These are phyloP conservation scores for Hirtodrosophila confusa DNA, from an alignment of 2,888 invertebrate genomes.

Conservation along the genomic window DNA sequence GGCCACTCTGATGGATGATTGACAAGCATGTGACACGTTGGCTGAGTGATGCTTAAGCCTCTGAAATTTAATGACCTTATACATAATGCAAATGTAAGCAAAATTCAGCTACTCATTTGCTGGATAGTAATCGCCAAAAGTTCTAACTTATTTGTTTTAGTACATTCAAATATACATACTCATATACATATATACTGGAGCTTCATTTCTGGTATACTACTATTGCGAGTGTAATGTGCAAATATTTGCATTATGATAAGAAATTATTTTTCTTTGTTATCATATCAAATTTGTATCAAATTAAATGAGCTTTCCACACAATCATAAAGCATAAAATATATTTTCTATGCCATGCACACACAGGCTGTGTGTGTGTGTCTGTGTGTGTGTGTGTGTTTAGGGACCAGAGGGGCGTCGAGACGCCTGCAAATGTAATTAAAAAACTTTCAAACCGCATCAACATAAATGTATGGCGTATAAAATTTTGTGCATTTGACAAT, in stretches of 20 bases:
- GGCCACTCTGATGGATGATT: conserved; percentile 52
- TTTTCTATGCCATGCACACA: conserved; percentile 13
- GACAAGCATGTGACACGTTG: conserved; percentile 57
- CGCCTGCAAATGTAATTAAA: conserved; percentile 74
- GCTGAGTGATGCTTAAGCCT: conserved; percentile 26
- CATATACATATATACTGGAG: background rate
- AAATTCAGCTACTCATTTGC: conserved; percentile 10
- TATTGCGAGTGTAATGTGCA: background rate
- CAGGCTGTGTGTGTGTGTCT: conserved; percentile 10
- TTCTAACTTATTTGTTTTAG: no score
- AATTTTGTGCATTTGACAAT: conserved; percentile 75
- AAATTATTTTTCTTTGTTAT: conserved; percentile 47
- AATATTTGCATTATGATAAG: conserved; percentile 37
- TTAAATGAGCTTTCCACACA: conserved; percentile 77
- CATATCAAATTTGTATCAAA: conserved; percentile 74
- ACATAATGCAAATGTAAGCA: conserved; percentile 41
- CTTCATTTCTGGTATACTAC: background rate
- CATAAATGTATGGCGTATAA: conserved; percentile 73
- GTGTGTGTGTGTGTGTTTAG: conserved; percentile 3
- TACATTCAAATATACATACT: background rate
- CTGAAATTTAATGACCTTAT: conserved; percentile 45
- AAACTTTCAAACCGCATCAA: conserved; percentile 79
- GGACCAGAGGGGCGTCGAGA: background rate
- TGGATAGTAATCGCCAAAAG: background rate
- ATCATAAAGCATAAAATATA: conserved; percentile 47